Evolutionary conservation across 2,888 invertebrate genomes (phyloP).

Genomic region (Tipula unca): DNA sequence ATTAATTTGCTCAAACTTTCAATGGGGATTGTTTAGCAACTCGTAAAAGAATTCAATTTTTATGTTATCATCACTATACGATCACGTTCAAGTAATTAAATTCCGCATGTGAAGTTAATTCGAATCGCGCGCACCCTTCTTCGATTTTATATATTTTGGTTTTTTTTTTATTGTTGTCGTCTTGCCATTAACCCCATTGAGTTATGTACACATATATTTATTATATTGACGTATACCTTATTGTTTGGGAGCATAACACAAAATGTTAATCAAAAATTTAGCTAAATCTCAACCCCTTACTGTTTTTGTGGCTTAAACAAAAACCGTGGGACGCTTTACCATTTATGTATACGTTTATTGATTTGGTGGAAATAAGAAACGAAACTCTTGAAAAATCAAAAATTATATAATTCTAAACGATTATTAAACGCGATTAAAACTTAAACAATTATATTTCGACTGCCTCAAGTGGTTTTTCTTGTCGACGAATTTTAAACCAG

Average conservation of each 20-base stretch:
- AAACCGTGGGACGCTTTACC: slow-evolving; percentile 17
- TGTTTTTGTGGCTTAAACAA: slow-evolving; percentile 15
- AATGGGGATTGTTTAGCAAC: neutral
- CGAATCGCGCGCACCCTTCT: neutral
- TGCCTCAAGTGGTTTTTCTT: neutral
- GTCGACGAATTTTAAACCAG: neutral
- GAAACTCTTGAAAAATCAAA: neutral
- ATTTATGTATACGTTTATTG: neutral
- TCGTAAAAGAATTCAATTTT: neutral
- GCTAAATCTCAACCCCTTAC: slow-evolving; percentile 14
- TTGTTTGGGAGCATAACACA: neutral
- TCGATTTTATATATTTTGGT: neutral
- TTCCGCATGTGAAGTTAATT: neutral
- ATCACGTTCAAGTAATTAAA: neutral
- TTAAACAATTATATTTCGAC: slow-evolving; percentile 3
- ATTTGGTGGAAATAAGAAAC: neutral
- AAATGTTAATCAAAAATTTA: neutral
- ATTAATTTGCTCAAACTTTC: neutral
- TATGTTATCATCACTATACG: neutral
- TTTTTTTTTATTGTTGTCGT: neutral
- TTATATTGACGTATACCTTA: neutral
- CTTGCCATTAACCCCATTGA: neutral
- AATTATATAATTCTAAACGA: neutral
- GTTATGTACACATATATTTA: neutral
- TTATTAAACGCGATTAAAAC: neutral